Conservation (phyloP, 2,797 vertebrate genomes). For the Leptodactylus fallax region DNA sequence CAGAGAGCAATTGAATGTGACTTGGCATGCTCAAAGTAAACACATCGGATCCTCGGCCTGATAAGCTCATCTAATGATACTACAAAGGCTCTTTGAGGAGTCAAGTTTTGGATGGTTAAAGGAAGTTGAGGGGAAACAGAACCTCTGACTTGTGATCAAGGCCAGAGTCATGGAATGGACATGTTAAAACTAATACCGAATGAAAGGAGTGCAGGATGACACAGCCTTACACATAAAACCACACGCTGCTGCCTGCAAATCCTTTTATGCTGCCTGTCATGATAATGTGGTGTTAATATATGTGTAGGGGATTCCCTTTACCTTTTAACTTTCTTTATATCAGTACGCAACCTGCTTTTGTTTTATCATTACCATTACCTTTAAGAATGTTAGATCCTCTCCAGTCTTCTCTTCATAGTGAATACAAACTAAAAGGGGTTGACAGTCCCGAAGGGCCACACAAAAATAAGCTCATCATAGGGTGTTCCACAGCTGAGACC, state of each 20-base stretch:
- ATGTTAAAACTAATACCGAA: slow-evolving; percentile 38
- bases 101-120: slow-evolving; percentile 57
- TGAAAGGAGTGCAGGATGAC: slow-evolving; percentile 25
- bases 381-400: not conserved
- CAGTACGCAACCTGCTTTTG: not conserved
- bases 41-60: slow-evolving; percentile 22
- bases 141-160: slow-evolving; percentile 35
- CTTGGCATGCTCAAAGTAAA: slow-evolving; percentile 61
- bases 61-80: slow-evolving; percentile 29
- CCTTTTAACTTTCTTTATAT: slow-evolving; percentile 12
- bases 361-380: not conserved
- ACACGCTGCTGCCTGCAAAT: slow-evolving; percentile 27
- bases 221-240: slow-evolving; percentile 9
- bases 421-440: no score
- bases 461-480: no score
- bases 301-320: slow-evolving; percentile 20
- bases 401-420: not conserved
- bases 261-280: slow-evolving; percentile 7
- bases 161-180: slow-evolving; percentile 31
- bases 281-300: slow-evolving; percentile 20
- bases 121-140: slow-evolving; percentile 51
- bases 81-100: slow-evolving; percentile 62
- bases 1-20: slow-evolving; percentile 48
- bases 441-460: no score
- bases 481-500: no score